phyloP scores from a whole-genome alignment of 2,888 invertebrate genomes.

The Troilus luridus region DNA sequence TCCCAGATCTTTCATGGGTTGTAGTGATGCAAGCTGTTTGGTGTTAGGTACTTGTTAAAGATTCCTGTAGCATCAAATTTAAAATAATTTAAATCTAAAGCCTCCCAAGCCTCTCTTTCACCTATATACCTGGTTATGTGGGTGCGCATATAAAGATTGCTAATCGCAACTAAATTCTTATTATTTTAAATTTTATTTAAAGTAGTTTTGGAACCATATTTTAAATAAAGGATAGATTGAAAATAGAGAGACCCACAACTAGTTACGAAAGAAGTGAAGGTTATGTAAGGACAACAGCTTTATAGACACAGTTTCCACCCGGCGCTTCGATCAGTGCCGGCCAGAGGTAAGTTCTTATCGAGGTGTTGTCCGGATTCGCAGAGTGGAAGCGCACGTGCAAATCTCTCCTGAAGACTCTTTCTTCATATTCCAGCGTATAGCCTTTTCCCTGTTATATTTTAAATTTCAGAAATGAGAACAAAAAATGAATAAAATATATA shows the following conservation, averaged over 20 bases:
- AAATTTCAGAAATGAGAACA: constrained; percentile 31
- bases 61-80: too few relatives aligned
- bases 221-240: constrained; percentile 55
- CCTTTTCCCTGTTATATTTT: constrained; percentile 68
- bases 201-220: constrained; percentile 49
- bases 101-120: too few relatives aligned
- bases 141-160: not conserved
- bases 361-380: constrained; percentile 81
- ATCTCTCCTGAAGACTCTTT: constrained; percentile 77
- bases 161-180: not conserved
- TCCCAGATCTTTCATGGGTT: too few relatives aligned
- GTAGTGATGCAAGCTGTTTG: too few relatives aligned
- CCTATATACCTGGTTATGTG: not conserved
- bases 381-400: constrained; percentile 85
- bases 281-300: constrained; percentile 88
- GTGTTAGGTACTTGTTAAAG: too few relatives aligned
- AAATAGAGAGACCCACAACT: constrained; percentile 63
- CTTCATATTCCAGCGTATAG: constrained; percentile 72
- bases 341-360: constrained; percentile 88
- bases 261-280: constrained; percentile 62
- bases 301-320: constrained; percentile 83
- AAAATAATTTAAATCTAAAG: too few relatives aligned
- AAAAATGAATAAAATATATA: not conserved
- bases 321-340: constrained; percentile 82
- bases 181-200: not conserved